phyloP scores from a whole-genome alignment of 2,113 vertebrate genomes.

The Albula goreensis region DNA sequence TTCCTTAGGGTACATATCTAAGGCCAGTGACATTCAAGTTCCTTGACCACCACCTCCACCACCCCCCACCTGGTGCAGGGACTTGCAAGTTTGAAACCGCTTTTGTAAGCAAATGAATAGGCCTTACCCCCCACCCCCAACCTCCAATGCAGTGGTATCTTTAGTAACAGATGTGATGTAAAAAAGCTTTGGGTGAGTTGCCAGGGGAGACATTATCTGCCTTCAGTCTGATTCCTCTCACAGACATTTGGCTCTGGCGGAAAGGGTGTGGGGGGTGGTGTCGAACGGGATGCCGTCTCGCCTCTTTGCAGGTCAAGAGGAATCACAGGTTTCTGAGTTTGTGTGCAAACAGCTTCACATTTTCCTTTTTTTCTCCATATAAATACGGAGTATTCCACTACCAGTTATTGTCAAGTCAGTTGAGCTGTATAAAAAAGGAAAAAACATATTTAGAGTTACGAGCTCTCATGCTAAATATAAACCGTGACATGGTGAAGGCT shows the following conservation, averaged over 20 bases:
- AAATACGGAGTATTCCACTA: neutral
- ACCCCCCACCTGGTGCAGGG: neutral
- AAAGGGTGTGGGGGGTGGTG: neutral
- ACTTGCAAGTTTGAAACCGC: too few species aligned
- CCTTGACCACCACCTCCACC: neutral
- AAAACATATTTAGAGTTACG: neutral
- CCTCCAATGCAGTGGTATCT: slow-evolving; percentile 43
- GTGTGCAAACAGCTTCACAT: neutral
- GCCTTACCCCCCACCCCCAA: neutral
- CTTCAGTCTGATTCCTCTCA: slow-evolving; percentile 48
- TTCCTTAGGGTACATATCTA: neutral
- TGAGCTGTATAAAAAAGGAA: neutral
- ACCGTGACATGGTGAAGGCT: slow-evolving; percentile 2
- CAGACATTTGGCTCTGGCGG: slow-evolving; percentile 31
- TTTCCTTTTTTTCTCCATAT: neutral
- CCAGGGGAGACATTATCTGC: slow-evolving; percentile 51
- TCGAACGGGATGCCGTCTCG: too few species aligned
- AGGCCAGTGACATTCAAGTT: neutral
- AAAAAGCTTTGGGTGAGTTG: slow-evolving; percentile 35
- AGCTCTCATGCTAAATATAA: neutral
- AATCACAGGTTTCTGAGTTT: slow-evolving; percentile 10
- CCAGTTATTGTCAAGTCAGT: neutral
- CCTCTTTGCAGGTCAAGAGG: neutral
- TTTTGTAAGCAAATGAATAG: slow-evolving; percentile 33
- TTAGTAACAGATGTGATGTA: slow-evolving; percentile 48